phyloP scores from a whole-genome alignment of 2,797 vertebrate species.

The Cirrhinus molitorella region DNA sequence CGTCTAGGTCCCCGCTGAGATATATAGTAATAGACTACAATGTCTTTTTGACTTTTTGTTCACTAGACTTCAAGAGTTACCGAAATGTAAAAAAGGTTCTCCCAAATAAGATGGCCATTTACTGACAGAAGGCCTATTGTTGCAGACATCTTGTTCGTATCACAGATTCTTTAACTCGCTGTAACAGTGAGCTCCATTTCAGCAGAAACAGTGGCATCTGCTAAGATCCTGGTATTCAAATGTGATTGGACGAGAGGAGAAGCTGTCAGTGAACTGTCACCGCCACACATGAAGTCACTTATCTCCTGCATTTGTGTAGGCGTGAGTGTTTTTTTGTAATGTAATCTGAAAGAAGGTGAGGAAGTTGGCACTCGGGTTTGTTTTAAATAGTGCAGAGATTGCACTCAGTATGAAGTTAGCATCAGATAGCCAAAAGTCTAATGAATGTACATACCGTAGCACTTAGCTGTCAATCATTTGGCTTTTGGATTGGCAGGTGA shows the following conservation, averaged over 20 bases:
- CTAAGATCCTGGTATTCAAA: slow-evolving; percentile 21
- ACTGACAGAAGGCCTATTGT: neutral
- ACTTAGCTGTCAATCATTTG: slow-evolving; percentile 45
- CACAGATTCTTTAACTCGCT: neutral
- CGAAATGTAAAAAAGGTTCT: neutral
- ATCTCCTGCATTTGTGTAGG: neutral
- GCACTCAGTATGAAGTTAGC: neutral
- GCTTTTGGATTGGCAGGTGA: slow-evolving; percentile 34
- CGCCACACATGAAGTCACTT: slow-evolving; percentile 9
- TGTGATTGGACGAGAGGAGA: slow-evolving; percentile 30
- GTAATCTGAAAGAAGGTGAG: neutral
- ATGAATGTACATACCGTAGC: slow-evolving; percentile 12
- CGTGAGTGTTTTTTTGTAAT: neutral
- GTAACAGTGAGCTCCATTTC: neutral
- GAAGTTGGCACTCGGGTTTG: neutral
- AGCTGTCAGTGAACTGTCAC: slow-evolving; percentile 32
- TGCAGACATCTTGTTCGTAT: neutral
- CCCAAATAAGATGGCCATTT: neutral
- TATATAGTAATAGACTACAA: neutral
- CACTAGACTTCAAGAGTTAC: neutral
- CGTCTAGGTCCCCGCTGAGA: neutral
- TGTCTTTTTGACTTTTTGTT: neutral
- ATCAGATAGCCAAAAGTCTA: slow-evolving; percentile 14
- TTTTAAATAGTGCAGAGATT: neutral
- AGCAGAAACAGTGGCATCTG: slow-evolving; percentile 1